Percentiles rank a stretch among this genome's conserved stretches.
Conservation (phyloP, 1,140 invertebrate genomes). For the Cotesia vestalis region DNA sequence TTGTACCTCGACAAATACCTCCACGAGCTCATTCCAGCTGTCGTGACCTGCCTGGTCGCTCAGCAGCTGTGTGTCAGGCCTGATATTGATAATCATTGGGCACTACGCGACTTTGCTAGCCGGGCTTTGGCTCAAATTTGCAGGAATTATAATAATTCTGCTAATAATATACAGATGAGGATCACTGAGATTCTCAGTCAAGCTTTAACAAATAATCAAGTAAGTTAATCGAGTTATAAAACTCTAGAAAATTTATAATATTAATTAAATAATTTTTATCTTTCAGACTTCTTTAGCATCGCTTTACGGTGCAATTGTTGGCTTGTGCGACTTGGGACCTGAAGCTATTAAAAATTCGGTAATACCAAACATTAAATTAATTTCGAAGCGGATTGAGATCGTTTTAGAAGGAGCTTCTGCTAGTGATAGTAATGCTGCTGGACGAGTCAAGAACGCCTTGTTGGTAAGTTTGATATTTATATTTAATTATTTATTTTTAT, state of each 20-base stretch:
- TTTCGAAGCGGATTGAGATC: conserved; percentile 85
- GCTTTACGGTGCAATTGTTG: conserved; percentile 92
- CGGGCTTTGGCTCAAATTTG: conserved; percentile 94
- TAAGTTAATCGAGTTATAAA: conserved; percentile 34
- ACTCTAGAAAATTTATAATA: not conserved
- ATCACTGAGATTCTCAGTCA: conserved; percentile 83
- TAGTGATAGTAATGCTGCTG: conserved; percentile 90
- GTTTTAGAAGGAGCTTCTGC: conserved; percentile 77
- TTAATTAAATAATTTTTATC: conserved; percentile 19
- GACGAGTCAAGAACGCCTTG: conserved; percentile 89
- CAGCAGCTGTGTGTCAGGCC: conserved; percentile 94
- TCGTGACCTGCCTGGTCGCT: conserved; percentile 96
- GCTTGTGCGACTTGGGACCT: conserved; percentile 88
- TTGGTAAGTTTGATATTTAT: conserved; percentile 67
- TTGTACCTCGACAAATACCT: conserved; percentile 98
- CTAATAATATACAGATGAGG: conserved; percentile 94
- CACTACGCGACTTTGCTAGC: conserved; percentile 95
- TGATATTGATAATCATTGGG: conserved; percentile 99
- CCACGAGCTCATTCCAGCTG: conserved; percentile 96
- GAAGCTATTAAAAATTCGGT: conserved; percentile 95
- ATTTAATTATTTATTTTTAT: too few relatives aligned
- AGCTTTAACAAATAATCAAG: conserved; percentile 59
- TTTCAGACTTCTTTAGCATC: conserved; percentile 84
- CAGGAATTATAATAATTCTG: conserved; percentile 96
- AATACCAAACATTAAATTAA: conserved; percentile 84